phyloP scores from a whole-genome alignment of 2,888 invertebrate species.

The Emmelina monodactyla region DNA sequence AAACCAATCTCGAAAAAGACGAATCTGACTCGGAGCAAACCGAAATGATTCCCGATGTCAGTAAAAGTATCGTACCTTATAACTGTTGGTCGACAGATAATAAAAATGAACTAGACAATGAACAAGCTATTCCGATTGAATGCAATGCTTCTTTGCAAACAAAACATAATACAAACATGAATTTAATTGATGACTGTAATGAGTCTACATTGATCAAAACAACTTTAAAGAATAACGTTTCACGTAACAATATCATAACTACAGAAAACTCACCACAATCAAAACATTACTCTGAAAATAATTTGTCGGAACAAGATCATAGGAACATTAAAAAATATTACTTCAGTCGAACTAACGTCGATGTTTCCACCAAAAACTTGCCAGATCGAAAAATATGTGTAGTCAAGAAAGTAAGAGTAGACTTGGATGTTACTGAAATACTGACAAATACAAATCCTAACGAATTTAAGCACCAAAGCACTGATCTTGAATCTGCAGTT shows the following conservation, averaged over 20 bases:
- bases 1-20: too few species aligned
- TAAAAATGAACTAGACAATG: too few species aligned
- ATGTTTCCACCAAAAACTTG: conserved; percentile 25
- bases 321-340: conserved; percentile 23
- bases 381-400: conserved; percentile 25
- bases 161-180: not conserved
- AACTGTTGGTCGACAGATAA: too few species aligned
- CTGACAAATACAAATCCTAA: not conserved
- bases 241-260: not conserved
- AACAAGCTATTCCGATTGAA: too few species aligned
- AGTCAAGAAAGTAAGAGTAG: conserved; percentile 35
- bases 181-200: not conserved
- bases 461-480: too few species aligned
- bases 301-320: not conserved
- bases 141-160: too few species aligned
- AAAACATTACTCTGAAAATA: not conserved
- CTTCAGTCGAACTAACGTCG: conserved; percentile 28
- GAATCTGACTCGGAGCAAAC: too few species aligned
- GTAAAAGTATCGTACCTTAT: too few species aligned
- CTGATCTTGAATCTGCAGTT: too few species aligned
- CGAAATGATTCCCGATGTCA: too few species aligned
- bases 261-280: not conserved
- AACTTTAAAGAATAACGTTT: too few species aligned
- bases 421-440: conserved; percentile 38
- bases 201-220: too few species aligned